Percentiles rank a stretch among this genome's conserved stretches.
These are phyloP conservation scores for rabbit (Oryctolagus cuniculus) DNA, from an alignment of 2,113 vertebrate genomes.

Conservation along the genomic window DNA sequence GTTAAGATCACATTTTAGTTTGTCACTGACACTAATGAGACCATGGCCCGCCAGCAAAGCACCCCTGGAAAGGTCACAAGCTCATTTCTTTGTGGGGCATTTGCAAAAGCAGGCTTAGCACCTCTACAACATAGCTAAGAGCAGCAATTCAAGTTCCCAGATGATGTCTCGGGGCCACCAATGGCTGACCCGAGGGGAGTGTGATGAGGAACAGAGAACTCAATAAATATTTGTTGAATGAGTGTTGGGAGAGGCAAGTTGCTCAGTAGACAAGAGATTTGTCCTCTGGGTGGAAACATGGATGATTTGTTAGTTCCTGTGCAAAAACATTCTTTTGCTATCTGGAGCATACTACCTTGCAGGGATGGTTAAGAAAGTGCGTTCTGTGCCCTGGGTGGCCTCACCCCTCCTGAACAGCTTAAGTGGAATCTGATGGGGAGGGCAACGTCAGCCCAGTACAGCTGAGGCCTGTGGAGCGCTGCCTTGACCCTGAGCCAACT, in stretches of 20 bases:
- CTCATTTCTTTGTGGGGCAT: slow-evolving; percentile 27
- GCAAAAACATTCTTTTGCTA: not conserved
- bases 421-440: too few relatives aligned
- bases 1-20: slow-evolving; percentile 38
- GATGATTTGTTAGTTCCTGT: not conserved
- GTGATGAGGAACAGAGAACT: not conserved
- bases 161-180: not conserved
- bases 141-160: not conserved
- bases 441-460: too few relatives aligned
- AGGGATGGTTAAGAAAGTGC: too few relatives aligned
- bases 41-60: not conserved
- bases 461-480: too few relatives aligned
- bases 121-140: not conserved
- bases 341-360: not conserved
- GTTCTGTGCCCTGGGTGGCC: too few relatives aligned
- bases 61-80: not conserved
- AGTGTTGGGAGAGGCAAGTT: slow-evolving; percentile 20
- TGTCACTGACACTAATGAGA: not conserved
- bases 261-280: not conserved
- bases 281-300: not conserved
- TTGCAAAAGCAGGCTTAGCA: not conserved
- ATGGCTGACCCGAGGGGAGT: not conserved
- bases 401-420: too few relatives aligned
- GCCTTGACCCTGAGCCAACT: too few relatives aligned
- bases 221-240: not conserved